phyloP scores from a whole-genome alignment of 2,888 invertebrate genomes.

The Synanthedon andrenaeformis region DNA sequence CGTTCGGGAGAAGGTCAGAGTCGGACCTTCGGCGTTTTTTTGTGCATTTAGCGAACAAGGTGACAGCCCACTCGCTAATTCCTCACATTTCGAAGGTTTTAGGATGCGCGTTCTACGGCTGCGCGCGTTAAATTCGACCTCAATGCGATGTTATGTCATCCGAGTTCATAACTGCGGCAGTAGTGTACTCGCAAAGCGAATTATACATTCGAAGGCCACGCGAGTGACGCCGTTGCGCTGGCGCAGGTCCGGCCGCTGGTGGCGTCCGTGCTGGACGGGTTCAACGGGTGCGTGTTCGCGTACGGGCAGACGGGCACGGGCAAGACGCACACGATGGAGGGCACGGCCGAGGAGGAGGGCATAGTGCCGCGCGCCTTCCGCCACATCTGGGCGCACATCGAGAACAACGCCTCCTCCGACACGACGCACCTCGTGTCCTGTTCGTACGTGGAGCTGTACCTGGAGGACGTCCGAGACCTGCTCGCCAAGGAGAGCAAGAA shows the following conservation, averaged over 20 bases:
- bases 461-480: constrained; percentile 85
- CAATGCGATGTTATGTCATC: too few species aligned
- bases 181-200: too few species aligned
- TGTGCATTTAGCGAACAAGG: too few species aligned
- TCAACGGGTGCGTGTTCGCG: constrained; percentile 99
- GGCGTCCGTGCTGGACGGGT: constrained; percentile 95
- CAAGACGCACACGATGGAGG: constrained; percentile 83
- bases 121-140: too few species aligned
- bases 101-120: too few species aligned
- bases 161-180: too few species aligned
- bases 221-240: too few species aligned
- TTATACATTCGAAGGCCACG: too few species aligned
- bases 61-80: too few species aligned
- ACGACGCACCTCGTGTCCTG: constrained; percentile 96
- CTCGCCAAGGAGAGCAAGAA: constrained; percentile 82
- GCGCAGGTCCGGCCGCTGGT: constrained; percentile 85
- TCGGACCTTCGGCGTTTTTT: too few species aligned
- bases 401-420: constrained; percentile 83
- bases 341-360: constrained; percentile 77
- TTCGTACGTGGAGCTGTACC: constrained; percentile 97
- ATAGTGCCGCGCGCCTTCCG: constrained; percentile 97
- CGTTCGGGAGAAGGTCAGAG: too few species aligned
- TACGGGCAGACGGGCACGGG: constrained; percentile 99
- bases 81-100: too few species aligned
- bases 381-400: constrained; percentile 96